phyloP scores from a whole-genome alignment of 2,888 invertebrate species.

The Aethes cnicana region DNA sequence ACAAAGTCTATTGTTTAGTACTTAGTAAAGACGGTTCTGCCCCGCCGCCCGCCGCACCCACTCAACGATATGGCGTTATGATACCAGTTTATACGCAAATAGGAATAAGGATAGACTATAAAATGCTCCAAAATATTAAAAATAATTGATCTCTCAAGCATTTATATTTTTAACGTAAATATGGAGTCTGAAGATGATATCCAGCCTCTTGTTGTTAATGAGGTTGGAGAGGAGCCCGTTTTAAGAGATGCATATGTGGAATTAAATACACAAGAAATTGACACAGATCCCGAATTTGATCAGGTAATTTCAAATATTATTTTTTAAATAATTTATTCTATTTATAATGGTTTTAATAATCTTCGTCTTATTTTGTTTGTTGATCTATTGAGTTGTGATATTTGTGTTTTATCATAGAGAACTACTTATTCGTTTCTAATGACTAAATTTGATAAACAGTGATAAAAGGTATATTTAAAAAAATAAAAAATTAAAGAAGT shows the following conservation, averaged over 20 bases:
- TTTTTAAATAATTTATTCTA: constrained; percentile 3
- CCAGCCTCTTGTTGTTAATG: constrained; percentile 65
- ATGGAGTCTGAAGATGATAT: constrained; percentile 68
- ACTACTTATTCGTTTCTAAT: no score
- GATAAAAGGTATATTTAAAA: no score
- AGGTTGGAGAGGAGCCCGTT: constrained; percentile 35
- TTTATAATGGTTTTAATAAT: not conserved
- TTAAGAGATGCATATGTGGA: constrained; percentile 38
- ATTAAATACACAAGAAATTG: constrained; percentile 51
- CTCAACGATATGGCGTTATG: not conserved
- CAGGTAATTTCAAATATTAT: constrained; percentile 54
- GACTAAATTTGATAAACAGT: no score
- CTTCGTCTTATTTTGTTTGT: not conserved
- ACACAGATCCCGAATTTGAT: constrained; percentile 64
- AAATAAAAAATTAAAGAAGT: no score
- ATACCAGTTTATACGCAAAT: constrained; percentile 2
- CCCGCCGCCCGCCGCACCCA: constrained; percentile 1
- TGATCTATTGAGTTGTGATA: not conserved
- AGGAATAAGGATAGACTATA: constrained; percentile 2
- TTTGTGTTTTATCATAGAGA: no score
- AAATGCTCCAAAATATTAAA: not conserved
- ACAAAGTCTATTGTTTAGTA: constrained; percentile 16
- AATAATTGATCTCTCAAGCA: constrained; percentile 18
- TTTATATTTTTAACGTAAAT: constrained; percentile 11
- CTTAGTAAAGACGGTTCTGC: constrained; percentile 6